Base-by-base conservation (phyloP, 1,140 invertebrate species). In the Drosophila nikananu region DNA sequence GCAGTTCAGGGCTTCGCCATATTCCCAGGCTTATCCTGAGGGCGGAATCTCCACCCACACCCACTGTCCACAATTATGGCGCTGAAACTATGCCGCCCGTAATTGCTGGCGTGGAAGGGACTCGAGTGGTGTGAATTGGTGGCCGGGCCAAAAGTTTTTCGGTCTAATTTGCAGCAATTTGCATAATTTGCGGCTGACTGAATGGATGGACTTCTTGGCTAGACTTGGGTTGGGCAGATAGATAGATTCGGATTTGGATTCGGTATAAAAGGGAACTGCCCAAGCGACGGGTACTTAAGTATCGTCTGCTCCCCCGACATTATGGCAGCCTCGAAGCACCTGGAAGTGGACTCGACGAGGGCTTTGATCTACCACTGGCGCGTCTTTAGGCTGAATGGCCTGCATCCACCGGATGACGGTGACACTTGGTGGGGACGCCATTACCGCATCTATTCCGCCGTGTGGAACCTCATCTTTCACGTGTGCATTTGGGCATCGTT, bases 101-200 rank as follows among this genome's bases (percentile, higher is more conserved):
- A 72, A 72, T 72, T 41, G 52, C 21, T 35, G 35, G n/a, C 27
- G 8, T 12, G 54, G 35, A 37, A 23, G 32, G 49, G 41, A 9
- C n/a, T 6, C 15, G 9, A 52, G 49, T 42, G 30, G 60, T 25
- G 32, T 37, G 32, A 67, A 63, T 12, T 19, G 65, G 23, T 15
- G 30, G 13, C 21, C 23, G 13, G 25, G 42, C 15, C 17, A 30
- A 42, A 77, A 77, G 37, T 76, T 77, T 76, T 66, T 61, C 37
- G 67, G 61, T 65, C 39, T 77, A 67, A 77, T 86, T 86, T 61
- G 44, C 41, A 44, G 55, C 48, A 87, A 83, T 86, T 86, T 86
- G 83, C 71, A 83, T 86, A 87, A 82, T 59, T 78, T 78, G 42
- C 55, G 41, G 23, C 19, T 41, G 19, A 64, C 37, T 46, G 23